Evolutionary conservation across 2,113 vertebrate species (phyloP), one percentile per base, ranked within the genome.

Genomic region (Bungarus multicinctus): DNA sequence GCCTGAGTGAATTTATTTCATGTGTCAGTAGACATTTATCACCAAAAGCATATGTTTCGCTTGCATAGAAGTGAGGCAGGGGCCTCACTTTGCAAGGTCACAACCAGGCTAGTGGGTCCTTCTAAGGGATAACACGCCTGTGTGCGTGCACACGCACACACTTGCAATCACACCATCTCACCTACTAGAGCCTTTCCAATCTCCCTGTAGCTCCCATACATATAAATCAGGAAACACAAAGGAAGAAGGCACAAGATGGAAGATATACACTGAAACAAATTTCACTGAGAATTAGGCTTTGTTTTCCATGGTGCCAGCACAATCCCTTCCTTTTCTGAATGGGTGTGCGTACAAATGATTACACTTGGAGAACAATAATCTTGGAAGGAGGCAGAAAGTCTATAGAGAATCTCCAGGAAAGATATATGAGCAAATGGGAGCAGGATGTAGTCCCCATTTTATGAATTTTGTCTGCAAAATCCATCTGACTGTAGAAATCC

Each of bases 1-100:
- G 47, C 89, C 50, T 34, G 20, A 89, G 7, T 85, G 43, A 45
- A 60, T 60, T 86, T 27, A 14, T 52, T 57, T 85, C 60, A n/a
- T 64, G 45, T 86, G 89, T 85, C 74, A 86, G 74, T 85, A 60
- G 53, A 39, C 52, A 64, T 90, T 93, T 90, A 86, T 86, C 88
- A 53, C 74, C 50, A 55, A 23, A 64, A 45, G 54, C n/a, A 86
- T 45, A 52, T 90, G 74, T 34, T 93, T 50, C 52, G 86, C 54
- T 30, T 88, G 60, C 34, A 47, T 12, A 50, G n/a, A 91, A n/a
- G 25, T 30, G n/a, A 18, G 11, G n/a, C 34, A 54, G 58, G 54
- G 14, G 14, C 27, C 86, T 60, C 85, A 39, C 30, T 58, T 86
- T 52, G 47, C 91, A 92, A 64, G 50, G 27, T 85, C 34, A 22